phyloP scores from a whole-genome alignment of 1,140 invertebrate species.

The Musca vetustissima region DNA sequence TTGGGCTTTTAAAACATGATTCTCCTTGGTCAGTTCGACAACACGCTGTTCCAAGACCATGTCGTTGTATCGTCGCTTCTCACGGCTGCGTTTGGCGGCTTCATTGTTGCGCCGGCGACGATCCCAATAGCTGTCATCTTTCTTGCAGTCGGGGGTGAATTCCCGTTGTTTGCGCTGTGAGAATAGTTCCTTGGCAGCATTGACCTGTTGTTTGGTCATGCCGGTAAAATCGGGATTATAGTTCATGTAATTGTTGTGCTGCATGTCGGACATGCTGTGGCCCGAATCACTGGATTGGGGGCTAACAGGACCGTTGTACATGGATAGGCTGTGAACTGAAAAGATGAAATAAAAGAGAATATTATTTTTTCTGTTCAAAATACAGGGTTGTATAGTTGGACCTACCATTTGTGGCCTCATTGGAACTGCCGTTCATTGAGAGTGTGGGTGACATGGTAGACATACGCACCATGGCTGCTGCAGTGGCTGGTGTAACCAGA shows the following conservation, averaged over 20 bases:
- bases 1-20: conserved; percentile 89
- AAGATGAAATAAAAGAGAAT: not conserved
- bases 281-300: conserved; percentile 50
- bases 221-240: conserved; percentile 31
- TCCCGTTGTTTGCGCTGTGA: conserved; percentile 90
- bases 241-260: conserved; percentile 41
- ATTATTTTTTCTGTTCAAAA: not conserved
- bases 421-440: conserved; percentile 53
- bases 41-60: conserved; percentile 94
- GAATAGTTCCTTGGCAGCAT: conserved; percentile 52
- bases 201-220: conserved; percentile 30
- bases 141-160: conserved; percentile 95
- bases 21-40: conserved; percentile 92
- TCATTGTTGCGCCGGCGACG: conserved; percentile 92
- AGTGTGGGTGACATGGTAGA: conserved; percentile 47
- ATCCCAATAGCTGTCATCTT: conserved; percentile 98
- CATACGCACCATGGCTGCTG: conserved; percentile 44
- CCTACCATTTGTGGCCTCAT: conserved; percentile 50
- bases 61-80: conserved; percentile 94
- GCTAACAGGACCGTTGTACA: conserved; percentile 48
- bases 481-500: conserved; percentile 14
- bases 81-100: conserved; percentile 89
- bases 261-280: conserved; percentile 27
- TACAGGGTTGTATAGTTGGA: not conserved
- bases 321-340: conserved; percentile 47